Evolutionary conservation across 92 coral and sea anemone genomes (phyloP), one percentile per base, ranked within the genome.

Genomic region (Diadumene lineata): DNA sequence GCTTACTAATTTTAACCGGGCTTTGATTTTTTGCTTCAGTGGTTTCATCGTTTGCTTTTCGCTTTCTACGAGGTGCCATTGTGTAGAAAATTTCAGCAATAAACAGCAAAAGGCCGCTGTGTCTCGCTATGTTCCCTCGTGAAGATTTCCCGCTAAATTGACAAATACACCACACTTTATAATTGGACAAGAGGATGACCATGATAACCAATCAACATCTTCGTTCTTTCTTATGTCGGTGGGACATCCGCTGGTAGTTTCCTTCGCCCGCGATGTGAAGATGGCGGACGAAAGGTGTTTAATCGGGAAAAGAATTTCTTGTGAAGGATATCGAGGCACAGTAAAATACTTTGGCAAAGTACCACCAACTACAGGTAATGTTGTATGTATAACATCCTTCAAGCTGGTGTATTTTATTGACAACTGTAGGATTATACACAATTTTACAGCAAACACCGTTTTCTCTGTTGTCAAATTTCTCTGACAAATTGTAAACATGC

Each of bases 241-340:
- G 1, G 30, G 53, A 9, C 1, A 69, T 24, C n/a, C n/a, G n/a
- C n/a, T n/a, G n/a, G n/a, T n/a, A 2, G 64, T 26, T 64, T 17
- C 26, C 6, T 22, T 43, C 26, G 81, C 87, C 56, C 31, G 53
- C 46, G 75, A 50, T 46, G 23, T 26, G 78, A 88, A 91, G 56
- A 94, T 92, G 98, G 97, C 87, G 87, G 90, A 83, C 48, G 80
- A 61, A 50, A 32, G 50, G 64, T 72, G 60, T 74, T 60, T 70
- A 58, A 17, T 90, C 1, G 98, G 98, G 31, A 80, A 77, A 23
- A 75, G 98, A 71, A 67, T 91, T 18, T 25, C 86, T 22, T 88
- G 90, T 81, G 97, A 94, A 18, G 98, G 96, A 56, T 83, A 69
- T 56, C 79, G 77, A 11, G 98, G 92, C 64, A 93, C 91, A 48